Evolutionary conservation across 64 coral and sea anemone species (phyloP), one percentile per base, ranked within the genome.

Genomic region (Orbicella faveolata): DNA sequence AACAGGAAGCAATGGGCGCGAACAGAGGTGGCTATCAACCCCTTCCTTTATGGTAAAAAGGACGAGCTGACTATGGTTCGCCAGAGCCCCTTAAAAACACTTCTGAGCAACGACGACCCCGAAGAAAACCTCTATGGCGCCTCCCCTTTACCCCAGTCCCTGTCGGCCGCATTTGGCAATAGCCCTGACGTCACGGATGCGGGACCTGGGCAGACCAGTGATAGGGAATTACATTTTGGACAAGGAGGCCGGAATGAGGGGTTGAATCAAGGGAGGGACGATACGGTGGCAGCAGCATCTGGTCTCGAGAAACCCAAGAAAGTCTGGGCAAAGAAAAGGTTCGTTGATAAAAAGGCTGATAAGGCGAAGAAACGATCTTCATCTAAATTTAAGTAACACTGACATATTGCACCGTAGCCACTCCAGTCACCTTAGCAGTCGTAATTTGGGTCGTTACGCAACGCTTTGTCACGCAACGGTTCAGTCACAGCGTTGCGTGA

Each of bases 21-120:
- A 61, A 91, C 83, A 63, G 74, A 91, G 34, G 89, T 84, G 6
- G 80, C 67, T 17, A 21, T 91, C 14, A 91, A 91, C 52, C 89
- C 89, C 14, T 91, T 91, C 25, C 72, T 83, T 10, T 91, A 75
- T 77, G 89, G 89, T 18, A 61, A 39, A 37, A 81, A 62, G 3
- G 73, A 37, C 8, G 21, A 21, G 4, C 10, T 84, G 2, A 52
- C 82, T 10, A 65, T 51, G 21, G n/a, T 82, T 34, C 59, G 15
- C 35, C 79, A 82, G 59, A 64, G 7, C 6, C 33, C 79, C 79
- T 14, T 52, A 36, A 84, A 70, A 16, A 21, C 35, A 37, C 37
- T 23, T 26, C 65, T 19, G 25, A 72, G 36, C 10, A 84, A 19
- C 37, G 48, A 37, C 12, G 82, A 84, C 34, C 39, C 82, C 2